Evolutionary conservation across 2,888 invertebrate genomes (phyloP).

Genomic region (Oxystoma pomonae): DNA sequence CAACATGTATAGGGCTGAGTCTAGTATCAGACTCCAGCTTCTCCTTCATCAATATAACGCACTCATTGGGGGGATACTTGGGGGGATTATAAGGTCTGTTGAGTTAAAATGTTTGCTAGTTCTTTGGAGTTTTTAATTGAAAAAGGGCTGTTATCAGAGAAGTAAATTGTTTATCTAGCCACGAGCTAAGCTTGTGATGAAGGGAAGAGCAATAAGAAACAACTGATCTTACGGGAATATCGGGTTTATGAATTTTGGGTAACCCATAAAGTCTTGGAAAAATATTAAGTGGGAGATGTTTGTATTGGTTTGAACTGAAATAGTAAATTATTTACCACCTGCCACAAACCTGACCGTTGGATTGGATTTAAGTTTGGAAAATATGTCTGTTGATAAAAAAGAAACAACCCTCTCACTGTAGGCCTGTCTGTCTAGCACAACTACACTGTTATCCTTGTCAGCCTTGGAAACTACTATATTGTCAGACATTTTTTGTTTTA

Average conservation of each 20-base stretch:
- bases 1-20: neutral
- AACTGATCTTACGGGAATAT: neutral
- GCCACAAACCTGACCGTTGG: neutral
- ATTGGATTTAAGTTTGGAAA: neutral
- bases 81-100: neutral
- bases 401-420: neutral
- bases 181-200: neutral
- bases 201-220: neutral
- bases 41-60: neutral
- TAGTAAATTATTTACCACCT: neutral
- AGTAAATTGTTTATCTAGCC: neutral
- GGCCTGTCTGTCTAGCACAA: neutral
- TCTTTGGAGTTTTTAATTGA: neutral
- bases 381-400: neutral
- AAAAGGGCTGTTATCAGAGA: neutral
- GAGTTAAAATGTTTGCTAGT: neutral
- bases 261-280: neutral
- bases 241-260: neutral
- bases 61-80: neutral
- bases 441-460: neutral
- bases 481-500: neutral
- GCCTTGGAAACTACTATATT: neutral
- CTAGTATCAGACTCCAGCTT: neutral
- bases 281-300: too few relatives aligned
- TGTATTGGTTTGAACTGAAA: too few relatives aligned